Conservation (phyloP, 2,797 vertebrate species). For the Melopsittacus undulatus region DNA sequence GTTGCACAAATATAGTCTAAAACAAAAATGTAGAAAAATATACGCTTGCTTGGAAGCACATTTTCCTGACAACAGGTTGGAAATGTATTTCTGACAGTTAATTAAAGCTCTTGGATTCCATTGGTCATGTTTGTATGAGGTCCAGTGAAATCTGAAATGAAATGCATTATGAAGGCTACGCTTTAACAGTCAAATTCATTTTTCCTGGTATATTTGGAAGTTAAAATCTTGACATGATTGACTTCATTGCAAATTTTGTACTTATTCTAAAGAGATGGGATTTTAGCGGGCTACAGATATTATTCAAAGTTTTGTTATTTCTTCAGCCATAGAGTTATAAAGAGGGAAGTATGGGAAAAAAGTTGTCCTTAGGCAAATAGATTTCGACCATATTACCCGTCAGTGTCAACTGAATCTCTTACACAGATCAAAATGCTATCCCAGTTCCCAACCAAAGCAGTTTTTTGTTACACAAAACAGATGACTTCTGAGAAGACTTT, state of each 20-base stretch:
- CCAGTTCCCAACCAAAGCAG: neutral
- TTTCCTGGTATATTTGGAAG: neutral
- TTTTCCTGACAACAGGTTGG: constrained; percentile 1
- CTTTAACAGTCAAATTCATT: neutral
- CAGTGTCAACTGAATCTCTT: neutral
- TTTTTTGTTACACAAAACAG: neutral
- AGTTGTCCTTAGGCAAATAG: neutral
- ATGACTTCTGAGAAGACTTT: neutral
- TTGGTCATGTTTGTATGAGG: constrained; percentile 26
- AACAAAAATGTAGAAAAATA: neutral
- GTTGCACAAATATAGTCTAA: neutral
- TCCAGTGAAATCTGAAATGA: constrained; percentile 36
- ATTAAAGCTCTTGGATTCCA: constrained; percentile 50
- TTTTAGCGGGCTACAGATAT: neutral
- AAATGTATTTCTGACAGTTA: constrained; percentile 53
- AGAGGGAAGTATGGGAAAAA: neutral
- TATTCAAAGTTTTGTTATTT: neutral
- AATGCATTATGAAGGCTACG: neutral
- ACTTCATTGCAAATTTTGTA: neutral
- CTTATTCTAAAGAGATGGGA: neutral
- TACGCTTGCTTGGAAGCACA: neutral
- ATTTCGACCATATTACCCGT: neutral
- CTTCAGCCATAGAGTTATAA: neutral
- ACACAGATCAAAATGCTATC: neutral
- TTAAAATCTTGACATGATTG: neutral